phyloP scores from a whole-genome alignment of 2,888 invertebrate genomes.

The Agrotis clavis region DNA sequence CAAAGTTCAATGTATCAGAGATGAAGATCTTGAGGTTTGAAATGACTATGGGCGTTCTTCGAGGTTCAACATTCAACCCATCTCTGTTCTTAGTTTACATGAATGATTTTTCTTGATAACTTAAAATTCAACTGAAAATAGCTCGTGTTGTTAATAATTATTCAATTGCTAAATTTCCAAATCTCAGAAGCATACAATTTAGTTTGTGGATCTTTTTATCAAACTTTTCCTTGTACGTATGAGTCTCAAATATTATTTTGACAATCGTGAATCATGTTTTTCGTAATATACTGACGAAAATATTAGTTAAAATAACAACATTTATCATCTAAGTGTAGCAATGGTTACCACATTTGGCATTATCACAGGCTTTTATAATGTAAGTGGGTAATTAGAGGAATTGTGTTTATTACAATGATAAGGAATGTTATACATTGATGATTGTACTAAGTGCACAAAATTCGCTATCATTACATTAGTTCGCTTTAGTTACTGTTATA shows the following conservation, averaged over 20 bases:
- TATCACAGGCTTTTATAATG: slow-evolving; percentile 19
- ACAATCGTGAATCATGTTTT: neutral
- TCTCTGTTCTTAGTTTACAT: neutral
- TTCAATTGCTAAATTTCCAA: neutral
- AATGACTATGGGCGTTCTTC: neutral
- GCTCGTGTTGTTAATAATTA: neutral
- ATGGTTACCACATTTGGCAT: neutral
- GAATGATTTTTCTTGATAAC: neutral
- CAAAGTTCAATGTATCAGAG: too few species aligned
- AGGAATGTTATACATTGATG: neutral
- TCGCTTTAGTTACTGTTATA: neutral
- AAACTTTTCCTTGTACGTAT: neutral
- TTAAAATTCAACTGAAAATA: neutral
- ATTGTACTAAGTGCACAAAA: neutral
- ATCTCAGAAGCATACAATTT: neutral
- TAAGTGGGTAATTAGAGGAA: neutral
- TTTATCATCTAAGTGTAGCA: neutral
- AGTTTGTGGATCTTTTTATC: neutral
- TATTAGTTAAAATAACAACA: neutral
- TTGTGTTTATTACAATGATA: slow-evolving; percentile 12
- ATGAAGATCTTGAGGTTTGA: neutral
- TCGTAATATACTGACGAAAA: neutral
- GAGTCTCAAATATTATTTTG: neutral
- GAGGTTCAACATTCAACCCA: neutral
- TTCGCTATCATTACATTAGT: slow-evolving; percentile 1